Evolutionary conservation across 2,113 vertebrate genomes (phyloP).

Genomic region (Dasyornis broadbenti): DNA sequence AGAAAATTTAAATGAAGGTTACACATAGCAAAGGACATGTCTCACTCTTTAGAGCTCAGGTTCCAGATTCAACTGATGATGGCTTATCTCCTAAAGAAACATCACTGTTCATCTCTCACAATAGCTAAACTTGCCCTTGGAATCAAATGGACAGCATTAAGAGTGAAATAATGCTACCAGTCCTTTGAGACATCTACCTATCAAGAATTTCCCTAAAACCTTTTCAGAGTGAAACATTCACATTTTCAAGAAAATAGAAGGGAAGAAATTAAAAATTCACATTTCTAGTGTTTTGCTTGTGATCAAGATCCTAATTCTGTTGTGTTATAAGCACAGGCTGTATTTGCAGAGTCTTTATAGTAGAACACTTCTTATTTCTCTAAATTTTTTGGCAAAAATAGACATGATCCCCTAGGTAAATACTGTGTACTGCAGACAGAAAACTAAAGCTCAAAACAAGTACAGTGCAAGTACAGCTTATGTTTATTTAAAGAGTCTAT

Average conservation of each 20-base stretch:
- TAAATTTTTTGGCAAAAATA: not conserved
- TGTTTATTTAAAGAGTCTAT: constrained; percentile 41
- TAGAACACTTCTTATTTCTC: not conserved
- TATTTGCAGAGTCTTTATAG: not conserved
- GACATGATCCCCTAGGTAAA: not conserved
- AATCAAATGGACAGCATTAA: not conserved
- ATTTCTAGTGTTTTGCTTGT: not conserved
- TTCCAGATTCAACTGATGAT: not conserved
- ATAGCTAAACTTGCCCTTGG: not conserved
- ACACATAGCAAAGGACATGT: not conserved
- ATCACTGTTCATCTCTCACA: not conserved
- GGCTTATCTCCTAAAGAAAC: not conserved
- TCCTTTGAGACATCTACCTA: not conserved
- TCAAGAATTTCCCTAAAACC: not conserved
- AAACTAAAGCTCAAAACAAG: not conserved
- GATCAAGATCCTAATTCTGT: not conserved
- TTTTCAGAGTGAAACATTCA: not conserved
- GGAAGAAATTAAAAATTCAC: fast-evolving
- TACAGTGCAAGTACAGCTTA: not conserved
- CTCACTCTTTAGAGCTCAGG: not conserved
- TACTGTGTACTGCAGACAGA: not conserved
- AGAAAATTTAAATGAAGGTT: not conserved
- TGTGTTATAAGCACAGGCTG: not conserved
- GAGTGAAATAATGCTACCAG: not conserved
- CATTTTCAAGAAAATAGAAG: not conserved